phyloP scores from a whole-genome alignment of 2,113 vertebrate species.

The Hippocampus mohnikei region DNA sequence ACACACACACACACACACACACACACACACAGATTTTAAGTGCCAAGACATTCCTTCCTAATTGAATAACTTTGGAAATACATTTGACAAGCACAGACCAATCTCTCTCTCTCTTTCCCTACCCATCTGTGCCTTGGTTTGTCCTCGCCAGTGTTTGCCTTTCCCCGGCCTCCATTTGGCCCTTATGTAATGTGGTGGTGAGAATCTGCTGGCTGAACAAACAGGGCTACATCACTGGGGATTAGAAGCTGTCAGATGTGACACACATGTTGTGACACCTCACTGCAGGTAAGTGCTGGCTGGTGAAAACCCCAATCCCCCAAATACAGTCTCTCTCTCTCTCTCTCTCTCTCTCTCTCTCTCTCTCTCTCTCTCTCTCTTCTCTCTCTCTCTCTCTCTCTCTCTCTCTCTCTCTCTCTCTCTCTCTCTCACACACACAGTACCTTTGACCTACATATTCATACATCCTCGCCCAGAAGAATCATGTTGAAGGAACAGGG shows the following conservation, averaged over 20 bases:
- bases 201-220: slow-evolving; percentile 69
- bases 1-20: slow-evolving; percentile 9
- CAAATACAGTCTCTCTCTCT: background rate
- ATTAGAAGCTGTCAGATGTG: slow-evolving; percentile 47
- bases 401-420: background rate
- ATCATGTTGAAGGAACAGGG: slow-evolving; percentile 16
- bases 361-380: background rate
- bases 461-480: slow-evolving; percentile 12
- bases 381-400: background rate
- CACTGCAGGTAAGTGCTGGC: slow-evolving; percentile 37
- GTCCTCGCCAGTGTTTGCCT: slow-evolving; percentile 39
- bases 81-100: slow-evolving; percentile 44
- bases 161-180: slow-evolving; percentile 40
- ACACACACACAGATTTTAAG: slow-evolving; percentile 14
- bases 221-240: slow-evolving; percentile 55
- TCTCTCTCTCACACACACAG: background rate
- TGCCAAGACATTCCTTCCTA: slow-evolving; percentile 49
- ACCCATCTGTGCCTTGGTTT: slow-evolving; percentile 2
- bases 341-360: background rate
- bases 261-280: slow-evolving; percentile 52
- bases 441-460: too few species aligned
- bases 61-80: slow-evolving; percentile 42
- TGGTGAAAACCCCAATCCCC: background rate
- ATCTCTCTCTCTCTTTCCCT: slow-evolving; percentile 17
- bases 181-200: slow-evolving; percentile 58